These are phyloP conservation scores for Cotesia chilonis DNA, from an alignment of 1,140 invertebrate species.

Conservation along the genomic window DNA sequence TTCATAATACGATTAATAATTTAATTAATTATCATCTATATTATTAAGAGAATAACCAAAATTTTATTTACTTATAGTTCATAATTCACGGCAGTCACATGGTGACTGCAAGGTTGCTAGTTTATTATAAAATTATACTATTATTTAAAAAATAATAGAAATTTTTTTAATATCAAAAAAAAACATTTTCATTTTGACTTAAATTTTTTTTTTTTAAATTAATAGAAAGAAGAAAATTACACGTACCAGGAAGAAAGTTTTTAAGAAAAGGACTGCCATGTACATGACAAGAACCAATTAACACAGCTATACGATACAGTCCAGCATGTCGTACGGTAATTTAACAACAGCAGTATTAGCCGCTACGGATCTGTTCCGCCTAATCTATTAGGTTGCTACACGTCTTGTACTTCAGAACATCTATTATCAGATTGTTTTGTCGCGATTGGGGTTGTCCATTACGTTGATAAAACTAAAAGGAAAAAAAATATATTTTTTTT, in stretches of 20 bases:
- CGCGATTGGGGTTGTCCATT: slow-evolving; percentile 89
- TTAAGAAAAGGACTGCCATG: slow-evolving; percentile 75
- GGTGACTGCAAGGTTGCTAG: no score
- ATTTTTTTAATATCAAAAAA: no score
- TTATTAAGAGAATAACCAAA: no score
- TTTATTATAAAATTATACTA: no score
- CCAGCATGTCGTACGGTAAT: slow-evolving; percentile 91
- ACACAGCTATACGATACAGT: slow-evolving; percentile 85
- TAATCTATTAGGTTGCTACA: slow-evolving; percentile 82
- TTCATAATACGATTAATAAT: no score
- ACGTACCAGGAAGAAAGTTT: slow-evolving; percentile 71
- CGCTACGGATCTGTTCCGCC: slow-evolving; percentile 81
- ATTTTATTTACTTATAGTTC: no score
- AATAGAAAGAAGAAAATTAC: no score
- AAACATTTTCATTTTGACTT: no score
- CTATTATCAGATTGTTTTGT: slow-evolving; percentile 86
- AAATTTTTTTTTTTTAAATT: no score
- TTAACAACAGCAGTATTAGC: slow-evolving; percentile 87
- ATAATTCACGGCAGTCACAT: no score
- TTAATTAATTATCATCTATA: no score
- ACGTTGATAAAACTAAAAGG: slow-evolving; percentile 84
- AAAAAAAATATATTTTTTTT: slow-evolving; percentile 38
- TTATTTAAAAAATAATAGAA: no score
- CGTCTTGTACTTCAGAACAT: slow-evolving; percentile 84
- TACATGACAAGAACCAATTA: slow-evolving; percentile 77